Conservation (phyloP, 2,888 invertebrate genomes). For the Biston stratarius region DNA sequence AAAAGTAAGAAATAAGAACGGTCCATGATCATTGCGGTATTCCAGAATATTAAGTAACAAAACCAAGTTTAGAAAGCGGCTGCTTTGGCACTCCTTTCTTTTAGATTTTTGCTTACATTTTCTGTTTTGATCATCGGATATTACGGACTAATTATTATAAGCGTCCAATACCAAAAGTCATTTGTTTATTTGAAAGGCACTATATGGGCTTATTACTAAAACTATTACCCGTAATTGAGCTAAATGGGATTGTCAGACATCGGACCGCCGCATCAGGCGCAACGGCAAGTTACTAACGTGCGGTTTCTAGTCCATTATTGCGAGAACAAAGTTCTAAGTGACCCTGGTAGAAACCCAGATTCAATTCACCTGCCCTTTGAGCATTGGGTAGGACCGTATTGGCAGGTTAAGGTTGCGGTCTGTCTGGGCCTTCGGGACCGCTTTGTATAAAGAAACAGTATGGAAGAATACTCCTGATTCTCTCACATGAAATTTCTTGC, state of each 20-base stretch:
- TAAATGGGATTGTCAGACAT: constrained; percentile 47
- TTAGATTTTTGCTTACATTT: too few relatives aligned
- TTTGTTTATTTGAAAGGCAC: constrained; percentile 7
- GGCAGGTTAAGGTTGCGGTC: constrained; percentile 56
- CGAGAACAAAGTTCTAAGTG: constrained; percentile 75
- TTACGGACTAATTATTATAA: too few relatives aligned
- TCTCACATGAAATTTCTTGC: too few relatives aligned
- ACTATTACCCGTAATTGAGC: constrained; percentile 35
- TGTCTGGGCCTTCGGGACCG: constrained; percentile 28
- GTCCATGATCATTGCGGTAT: too few relatives aligned
- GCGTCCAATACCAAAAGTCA: constrained; percentile 11
- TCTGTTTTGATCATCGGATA: too few relatives aligned
- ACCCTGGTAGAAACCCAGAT: constrained; percentile 66
- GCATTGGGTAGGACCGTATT: constrained; percentile 55
- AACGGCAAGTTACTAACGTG: constrained; percentile 61
- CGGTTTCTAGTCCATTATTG: constrained; percentile 77
- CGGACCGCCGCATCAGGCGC: constrained; percentile 11
- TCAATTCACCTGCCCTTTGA: constrained; percentile 78
- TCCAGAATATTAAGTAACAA: too few relatives aligned
- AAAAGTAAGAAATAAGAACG: too few relatives aligned
- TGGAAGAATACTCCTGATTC: constrained; percentile 1
- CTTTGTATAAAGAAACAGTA: constrained; percentile 12
- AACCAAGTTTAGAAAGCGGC: too few relatives aligned
- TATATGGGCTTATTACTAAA: constrained; percentile 15
- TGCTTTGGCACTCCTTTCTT: too few relatives aligned